These are phyloP conservation scores for Pseudorectes ferrugineus DNA, from an alignment of 2,113 vertebrate genomes.

Conservation along the genomic window DNA sequence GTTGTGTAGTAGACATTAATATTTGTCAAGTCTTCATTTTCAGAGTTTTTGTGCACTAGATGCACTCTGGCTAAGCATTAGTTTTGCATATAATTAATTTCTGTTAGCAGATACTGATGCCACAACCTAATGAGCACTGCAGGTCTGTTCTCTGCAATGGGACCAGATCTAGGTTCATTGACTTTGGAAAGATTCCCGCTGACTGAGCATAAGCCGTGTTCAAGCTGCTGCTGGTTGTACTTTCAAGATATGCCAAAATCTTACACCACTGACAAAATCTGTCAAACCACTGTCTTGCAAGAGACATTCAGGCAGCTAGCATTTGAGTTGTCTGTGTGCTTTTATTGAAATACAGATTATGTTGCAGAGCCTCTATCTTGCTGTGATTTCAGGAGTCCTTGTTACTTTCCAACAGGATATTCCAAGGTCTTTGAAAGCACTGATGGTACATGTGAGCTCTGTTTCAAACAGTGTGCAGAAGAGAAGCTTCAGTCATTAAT, in stretches of 20 bases:
- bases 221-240: not conserved
- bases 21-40: not conserved
- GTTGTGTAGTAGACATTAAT: not conserved
- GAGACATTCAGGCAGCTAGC: not conserved
- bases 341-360: not conserved
- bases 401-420: not conserved
- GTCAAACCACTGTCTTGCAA: not conserved
- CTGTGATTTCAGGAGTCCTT: not conserved
- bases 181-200: not conserved
- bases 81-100: not conserved
- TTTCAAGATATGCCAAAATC: not conserved
- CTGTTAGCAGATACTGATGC: not conserved
- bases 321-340: not conserved
- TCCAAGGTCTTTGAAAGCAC: not conserved
- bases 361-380: not conserved
- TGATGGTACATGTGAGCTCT: not conserved
- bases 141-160: not conserved
- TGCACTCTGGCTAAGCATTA: not conserved
- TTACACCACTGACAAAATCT: not conserved
- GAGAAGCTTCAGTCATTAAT: not conserved
- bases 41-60: not conserved
- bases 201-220: not conserved
- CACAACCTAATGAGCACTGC: not conserved
- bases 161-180: not conserved
- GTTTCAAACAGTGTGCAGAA: not conserved